These are phyloP conservation scores for Phrynosoma platyrhinos DNA, from an alignment of 2,113 vertebrate species.

Conservation along the genomic window DNA sequence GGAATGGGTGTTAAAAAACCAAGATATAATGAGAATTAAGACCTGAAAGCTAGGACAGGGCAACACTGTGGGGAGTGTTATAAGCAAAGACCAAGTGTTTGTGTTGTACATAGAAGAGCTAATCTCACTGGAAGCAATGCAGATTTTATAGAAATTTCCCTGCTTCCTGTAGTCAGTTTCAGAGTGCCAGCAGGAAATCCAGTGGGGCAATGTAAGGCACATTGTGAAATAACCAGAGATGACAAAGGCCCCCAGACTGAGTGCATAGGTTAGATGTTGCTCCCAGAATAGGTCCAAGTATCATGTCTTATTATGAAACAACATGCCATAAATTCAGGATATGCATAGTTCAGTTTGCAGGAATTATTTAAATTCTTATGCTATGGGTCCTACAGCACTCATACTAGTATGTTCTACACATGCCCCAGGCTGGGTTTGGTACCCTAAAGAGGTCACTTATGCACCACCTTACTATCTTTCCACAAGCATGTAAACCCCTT, in stretches of 20 bases:
- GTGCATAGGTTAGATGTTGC: not conserved
- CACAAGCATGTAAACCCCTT: no score
- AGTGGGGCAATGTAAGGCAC: not conserved
- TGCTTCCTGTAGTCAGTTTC: not conserved
- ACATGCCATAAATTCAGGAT: not conserved
- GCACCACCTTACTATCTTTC: no score
- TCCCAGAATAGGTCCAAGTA: not conserved
- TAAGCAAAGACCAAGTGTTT: not conserved
- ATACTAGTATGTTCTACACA: not conserved
- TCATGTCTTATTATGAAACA: not conserved
- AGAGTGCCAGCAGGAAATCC: not conserved
- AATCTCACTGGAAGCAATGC: not conserved
- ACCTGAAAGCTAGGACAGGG: not conserved
- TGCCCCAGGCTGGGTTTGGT: no score
- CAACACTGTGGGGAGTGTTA: not conserved
- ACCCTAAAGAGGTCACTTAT: not conserved
- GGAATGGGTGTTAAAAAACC: not conserved
- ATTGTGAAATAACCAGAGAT: slow-evolving; percentile 1
- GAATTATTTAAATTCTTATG: not conserved
- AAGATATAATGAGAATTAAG: not conserved
- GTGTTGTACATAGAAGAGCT: not conserved
- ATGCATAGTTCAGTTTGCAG: not conserved
- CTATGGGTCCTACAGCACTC: not conserved
- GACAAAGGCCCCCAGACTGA: not conserved
- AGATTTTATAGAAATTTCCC: not conserved